A percentile compares a stretch with the other conserved stretches of the same genome.
Evolutionary conservation across 2,888 invertebrate species (phyloP).

Genomic region (Meganola albula): DNA sequence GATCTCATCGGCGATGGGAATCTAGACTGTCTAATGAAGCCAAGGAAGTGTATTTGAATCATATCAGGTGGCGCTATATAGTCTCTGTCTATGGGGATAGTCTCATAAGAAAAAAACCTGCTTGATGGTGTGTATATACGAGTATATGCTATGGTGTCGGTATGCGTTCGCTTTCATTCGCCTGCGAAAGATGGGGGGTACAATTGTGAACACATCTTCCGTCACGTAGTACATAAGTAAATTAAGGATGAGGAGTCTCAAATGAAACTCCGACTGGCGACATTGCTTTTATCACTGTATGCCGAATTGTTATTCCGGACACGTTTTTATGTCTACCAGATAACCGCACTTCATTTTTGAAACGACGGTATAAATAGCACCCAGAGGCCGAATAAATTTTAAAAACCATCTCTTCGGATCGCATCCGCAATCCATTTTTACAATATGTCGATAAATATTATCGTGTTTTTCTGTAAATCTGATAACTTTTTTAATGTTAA

Average conservation of each 20-base stretch:
- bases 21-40: too few species aligned
- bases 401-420: conserved; percentile 55
- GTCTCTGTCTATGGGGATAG: too few species aligned
- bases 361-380: conserved; percentile 71
- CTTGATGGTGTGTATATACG: too few species aligned
- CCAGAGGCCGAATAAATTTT: conserved; percentile 70
- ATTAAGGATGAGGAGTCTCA: conserved; percentile 20
- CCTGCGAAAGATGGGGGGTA: conserved; percentile 24
- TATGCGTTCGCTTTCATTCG: too few species aligned
- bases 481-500: too few species aligned
- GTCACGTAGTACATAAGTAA: conserved; percentile 28
- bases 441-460: conserved; percentile 34
- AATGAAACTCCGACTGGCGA: conserved; percentile 16
- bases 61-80: too few species aligned
- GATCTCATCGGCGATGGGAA: too few species aligned
- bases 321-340: conserved; percentile 65
- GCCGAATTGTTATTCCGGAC: conserved; percentile 58
- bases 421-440: conserved; percentile 30
- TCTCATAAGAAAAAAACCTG: too few species aligned
- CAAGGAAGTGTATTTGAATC: too few species aligned
- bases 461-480: conserved; percentile 15
- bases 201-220: conserved; percentile 22
- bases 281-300: conserved; percentile 24
- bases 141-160: too few species aligned
- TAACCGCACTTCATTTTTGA: conserved; percentile 75